Evolutionary conservation across 2,888 invertebrate genomes (phyloP), one percentile per base, ranked within the genome.

Genomic region (Himalopsyche japonica): DNA sequence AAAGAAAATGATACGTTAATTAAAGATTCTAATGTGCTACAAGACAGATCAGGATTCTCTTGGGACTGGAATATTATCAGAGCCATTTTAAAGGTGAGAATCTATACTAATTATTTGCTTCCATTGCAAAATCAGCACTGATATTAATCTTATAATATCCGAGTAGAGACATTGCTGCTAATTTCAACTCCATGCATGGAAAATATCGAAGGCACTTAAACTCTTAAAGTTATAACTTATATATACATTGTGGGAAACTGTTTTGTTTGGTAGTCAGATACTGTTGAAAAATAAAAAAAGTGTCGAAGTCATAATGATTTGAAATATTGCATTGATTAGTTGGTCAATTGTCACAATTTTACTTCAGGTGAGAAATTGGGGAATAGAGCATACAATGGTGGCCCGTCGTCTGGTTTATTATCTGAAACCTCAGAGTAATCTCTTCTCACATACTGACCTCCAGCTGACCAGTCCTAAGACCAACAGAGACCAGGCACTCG

Each of bases 1-100:
- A 92, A 94, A 80, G 94, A 95, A 85, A 91, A 93, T 88, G 95
- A 95, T 88, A 94, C 94, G 88, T 90, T 95, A 86, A 93, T 98
- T 24, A 95, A 95, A 88, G 96, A 97, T 87, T 96, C 97, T 1
- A 94, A 96, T 87, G 98, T 98, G 4, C 92, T 97, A 88, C 93
- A 93, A 83, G 94, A 95, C 84, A 96, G 96, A 88, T 97, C 97
- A 88, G 96, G 96, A 5, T 94, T 94, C 84, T 93, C 94, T 0
- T 98, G 98, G 98, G 96, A 98, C 89, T 98, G 98, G 98, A 96
- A 96, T 88, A 93, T 97, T n/a, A 95, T 98, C 86, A 93, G 95
- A 86, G 95, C 96, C 70, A 94, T 97, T 88, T 91, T 98, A 37
- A 96, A 95, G 93, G 96, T 96, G 91, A 57, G 43, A 43, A 43